Conservation (phyloP, 2,888 invertebrate species). For the Artemia sinica region DNA sequence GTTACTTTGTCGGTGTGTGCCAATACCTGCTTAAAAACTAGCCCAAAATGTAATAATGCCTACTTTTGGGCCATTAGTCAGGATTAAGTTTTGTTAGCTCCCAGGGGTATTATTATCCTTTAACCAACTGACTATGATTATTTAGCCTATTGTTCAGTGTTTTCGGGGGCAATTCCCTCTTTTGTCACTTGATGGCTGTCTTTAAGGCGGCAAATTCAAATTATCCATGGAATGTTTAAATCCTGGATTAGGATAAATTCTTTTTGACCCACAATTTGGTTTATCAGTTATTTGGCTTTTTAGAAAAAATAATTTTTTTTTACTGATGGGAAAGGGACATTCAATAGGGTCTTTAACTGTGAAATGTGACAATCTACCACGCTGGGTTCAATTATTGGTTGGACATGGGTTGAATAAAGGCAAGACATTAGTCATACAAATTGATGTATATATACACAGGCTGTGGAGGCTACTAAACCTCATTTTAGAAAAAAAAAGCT, state of each 20-base stretch:
- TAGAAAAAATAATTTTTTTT: too few relatives aligned
- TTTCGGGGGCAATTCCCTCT: slow-evolving; percentile 9
- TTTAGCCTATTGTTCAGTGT: slow-evolving; percentile 4
- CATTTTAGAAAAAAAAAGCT: too few relatives aligned
- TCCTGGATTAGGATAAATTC: slow-evolving; percentile 13
- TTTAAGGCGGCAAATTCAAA: slow-evolving; percentile 11
- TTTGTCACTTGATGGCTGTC: neutral
- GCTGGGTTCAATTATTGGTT: too few relatives aligned
- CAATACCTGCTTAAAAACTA: slow-evolving; percentile 2
- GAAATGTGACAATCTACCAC: too few relatives aligned
- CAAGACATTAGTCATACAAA: too few relatives aligned
- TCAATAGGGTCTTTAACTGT: too few relatives aligned
- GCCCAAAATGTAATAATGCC: slow-evolving; percentile 5
- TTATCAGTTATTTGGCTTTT: too few relatives aligned
- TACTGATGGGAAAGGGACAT: too few relatives aligned
- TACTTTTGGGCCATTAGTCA: slow-evolving; percentile 13
- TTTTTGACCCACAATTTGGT: neutral
- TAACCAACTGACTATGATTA: slow-evolving; percentile 1
- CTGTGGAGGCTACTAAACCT: too few relatives aligned
- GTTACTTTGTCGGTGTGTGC: too few relatives aligned
- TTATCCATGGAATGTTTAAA: slow-evolving; percentile 7
- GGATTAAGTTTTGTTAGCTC: slow-evolving; percentile 2
- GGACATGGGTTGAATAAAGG: too few relatives aligned
- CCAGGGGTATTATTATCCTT: slow-evolving; percentile 10
- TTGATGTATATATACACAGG: too few relatives aligned